Base-by-base conservation (phyloP, 2,113 vertebrate species). In the Nymphicus hollandicus region DNA sequence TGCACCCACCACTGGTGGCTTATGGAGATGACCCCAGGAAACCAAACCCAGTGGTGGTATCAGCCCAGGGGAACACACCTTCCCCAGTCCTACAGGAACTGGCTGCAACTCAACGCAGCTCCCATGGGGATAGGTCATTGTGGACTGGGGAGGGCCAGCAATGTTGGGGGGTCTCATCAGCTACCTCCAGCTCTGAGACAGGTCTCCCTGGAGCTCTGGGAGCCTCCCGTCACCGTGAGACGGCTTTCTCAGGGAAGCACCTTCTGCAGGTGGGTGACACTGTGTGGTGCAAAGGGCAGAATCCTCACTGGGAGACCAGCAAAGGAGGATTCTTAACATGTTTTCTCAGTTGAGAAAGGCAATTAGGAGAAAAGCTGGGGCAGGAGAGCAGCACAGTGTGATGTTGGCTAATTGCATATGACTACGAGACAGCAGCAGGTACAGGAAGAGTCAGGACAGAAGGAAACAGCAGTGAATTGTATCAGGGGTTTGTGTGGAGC, bases 271-370 rank as follows among this genome's bases (percentile, higher is more conserved):
- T 29, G 55, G 14, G 49, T 29, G 33, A 27, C 11, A 39, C 24
- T 44, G 25, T 0, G 0, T 0, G 2, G 35, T 23, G 35, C 41
- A 24, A 55, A 63, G 65, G 22, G 58, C n/a, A 44, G 80, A 50
- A 24, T 6, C 44, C 31, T 25, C 16, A 9, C 25, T 44, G 29
- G 19, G 22, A 20, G 28, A 35, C 25, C 35, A 39, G n/a, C 63
- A 37, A 37, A 63, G 64, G 76, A 74, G 29, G 44, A 28, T 37
- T 37, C 12, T 13, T 9, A 53, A 22, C 15, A 5, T 37, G 18
- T 72, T 71, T 90, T 60, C 31, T 61, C 17, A 13, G 41, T 6
- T 50, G 41, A 50, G 27, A 68, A 73, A 72, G 20, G 15, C 52
- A 68, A 19, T 37, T 18, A 82, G 10, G n/a, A 60, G 65, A 66